Evolutionary conservation across 2,113 vertebrate genomes (phyloP).

Genomic region (Plecturocebus donacophilus): DNA sequence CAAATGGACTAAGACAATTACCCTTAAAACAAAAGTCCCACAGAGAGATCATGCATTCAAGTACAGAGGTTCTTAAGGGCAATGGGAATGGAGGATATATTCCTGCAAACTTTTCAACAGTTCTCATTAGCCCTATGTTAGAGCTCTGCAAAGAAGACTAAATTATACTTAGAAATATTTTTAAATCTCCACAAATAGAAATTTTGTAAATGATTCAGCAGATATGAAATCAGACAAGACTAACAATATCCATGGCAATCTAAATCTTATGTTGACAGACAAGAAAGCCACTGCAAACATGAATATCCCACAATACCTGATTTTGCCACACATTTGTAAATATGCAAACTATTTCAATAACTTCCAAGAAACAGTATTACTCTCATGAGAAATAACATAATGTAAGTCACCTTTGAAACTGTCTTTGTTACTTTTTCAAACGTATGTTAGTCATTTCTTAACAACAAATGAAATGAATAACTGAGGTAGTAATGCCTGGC

Average conservation of each 20-base stretch:
- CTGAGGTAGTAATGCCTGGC: neutral
- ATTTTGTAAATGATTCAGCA: neutral
- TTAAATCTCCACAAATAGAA: neutral
- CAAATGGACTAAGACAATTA: neutral
- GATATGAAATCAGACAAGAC: neutral
- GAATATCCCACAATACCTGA: neutral
- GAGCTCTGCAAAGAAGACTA: neutral
- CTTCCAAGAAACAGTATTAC: conserved; percentile 36
- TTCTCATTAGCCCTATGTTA: neutral
- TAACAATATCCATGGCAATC: neutral
- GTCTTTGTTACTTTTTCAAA: neutral
- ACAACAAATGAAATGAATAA: neutral
- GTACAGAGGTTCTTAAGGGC: neutral
- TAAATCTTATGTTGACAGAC: neutral
- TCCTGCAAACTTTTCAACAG: neutral
- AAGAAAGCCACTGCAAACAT: neutral
- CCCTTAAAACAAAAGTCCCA: neutral
- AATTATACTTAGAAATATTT: neutral
- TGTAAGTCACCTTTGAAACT: conserved; percentile 45
- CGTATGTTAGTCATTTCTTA: conserved; percentile 15
- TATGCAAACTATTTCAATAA: conserved; percentile 39
- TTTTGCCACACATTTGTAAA: conserved; percentile 24
- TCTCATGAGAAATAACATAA: conserved; percentile 49
- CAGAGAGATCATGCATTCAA: neutral
- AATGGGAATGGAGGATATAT: neutral